Base-by-base conservation (phyloP, 1,140 invertebrate genomes). In the Choristoneura fumiferana region DNA sequence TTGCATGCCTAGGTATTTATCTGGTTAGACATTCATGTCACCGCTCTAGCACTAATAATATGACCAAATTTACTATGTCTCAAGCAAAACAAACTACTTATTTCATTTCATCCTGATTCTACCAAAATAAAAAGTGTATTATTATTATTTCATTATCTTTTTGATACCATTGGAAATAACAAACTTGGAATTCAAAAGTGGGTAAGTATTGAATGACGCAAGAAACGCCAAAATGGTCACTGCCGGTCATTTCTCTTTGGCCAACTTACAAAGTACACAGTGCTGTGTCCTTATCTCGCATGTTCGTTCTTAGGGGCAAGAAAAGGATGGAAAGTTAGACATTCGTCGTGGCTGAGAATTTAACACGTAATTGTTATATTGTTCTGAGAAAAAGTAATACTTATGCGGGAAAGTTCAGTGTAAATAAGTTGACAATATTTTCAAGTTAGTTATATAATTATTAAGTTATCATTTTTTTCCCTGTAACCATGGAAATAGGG, bases 201-300 rank as follows among this genome's bases (percentile, higher is more conserved):
- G 73, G 53, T 55, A 10, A 18, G 15, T 13, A 55, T 14, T 57
- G 67, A 77, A 84, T 85, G 81, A 87, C 79, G 84, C 79, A 85
- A 87, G 15, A 14, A 12, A 71, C 64, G 66, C 76, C 74, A 73
- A 82, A 84, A 82, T 81, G 78, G 81, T 83, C 79, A 81, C 53
- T 71, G 57, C 76, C 78, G 84, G 84, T 83, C 82, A 87, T 87
- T 86, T 87, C 84, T 76, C 83, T 87, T 84, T 87, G 84, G 75
- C 84, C 83, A 84, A 87, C 84, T 84, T 87, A 82, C 77, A 15
- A 38, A 12, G 53, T 53, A 35, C 43, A 29, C 15, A 45, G 15
- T 22, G 43, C 8, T 35, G 6, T n/a, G 49, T 12, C 22, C 29
- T 6, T 5, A 1, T 53, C 15, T 45, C 9, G 15, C 15, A 15